These are phyloP conservation scores for Epinotia bilunana DNA, from an alignment of 2,888 invertebrate genomes.

Conservation along the genomic window DNA sequence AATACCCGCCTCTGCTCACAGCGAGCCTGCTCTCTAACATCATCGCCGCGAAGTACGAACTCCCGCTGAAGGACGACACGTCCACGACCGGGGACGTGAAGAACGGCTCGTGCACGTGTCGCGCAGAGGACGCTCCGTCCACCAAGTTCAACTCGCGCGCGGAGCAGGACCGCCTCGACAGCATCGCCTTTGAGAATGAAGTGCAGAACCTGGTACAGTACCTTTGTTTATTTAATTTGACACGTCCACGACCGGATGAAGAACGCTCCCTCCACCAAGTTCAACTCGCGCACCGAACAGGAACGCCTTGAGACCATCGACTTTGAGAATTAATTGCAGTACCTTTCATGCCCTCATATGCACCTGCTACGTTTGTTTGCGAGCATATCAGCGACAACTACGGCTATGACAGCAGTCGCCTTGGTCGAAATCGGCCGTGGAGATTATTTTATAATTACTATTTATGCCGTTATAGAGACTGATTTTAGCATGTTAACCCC, in stretches of 20 bases:
- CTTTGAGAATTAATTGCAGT: constrained; percentile 93
- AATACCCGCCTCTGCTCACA: constrained; percentile 46
- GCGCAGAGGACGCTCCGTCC: constrained; percentile 53
- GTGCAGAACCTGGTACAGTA: constrained; percentile 90
- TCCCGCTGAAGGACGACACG: constrained; percentile 63
- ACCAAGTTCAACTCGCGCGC: constrained; percentile 68
- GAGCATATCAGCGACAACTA: too few species aligned
- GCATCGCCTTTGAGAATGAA: constrained; percentile 90
- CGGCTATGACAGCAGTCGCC: too few species aligned
- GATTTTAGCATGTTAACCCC: too few species aligned
- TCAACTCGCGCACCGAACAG: constrained; percentile 73
- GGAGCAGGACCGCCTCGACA: constrained; percentile 84
- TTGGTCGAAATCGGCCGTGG: too few species aligned
- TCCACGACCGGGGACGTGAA: constrained; percentile 72
- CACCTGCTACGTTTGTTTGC: too few species aligned
- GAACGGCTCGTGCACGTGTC: constrained; percentile 68
- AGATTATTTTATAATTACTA: too few species aligned
- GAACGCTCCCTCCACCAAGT: constrained; percentile 57
- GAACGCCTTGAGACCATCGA: constrained; percentile 85
- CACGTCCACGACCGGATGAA: constrained; percentile 69
- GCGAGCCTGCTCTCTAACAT: constrained; percentile 71
- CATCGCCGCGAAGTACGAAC: constrained; percentile 61
- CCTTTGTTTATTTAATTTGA: constrained; percentile 39
- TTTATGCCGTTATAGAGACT: too few species aligned
- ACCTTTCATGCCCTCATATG: constrained; percentile 66